Conservation (phyloP, 2,113 vertebrate genomes). For the Apeltes quadracus region DNA sequence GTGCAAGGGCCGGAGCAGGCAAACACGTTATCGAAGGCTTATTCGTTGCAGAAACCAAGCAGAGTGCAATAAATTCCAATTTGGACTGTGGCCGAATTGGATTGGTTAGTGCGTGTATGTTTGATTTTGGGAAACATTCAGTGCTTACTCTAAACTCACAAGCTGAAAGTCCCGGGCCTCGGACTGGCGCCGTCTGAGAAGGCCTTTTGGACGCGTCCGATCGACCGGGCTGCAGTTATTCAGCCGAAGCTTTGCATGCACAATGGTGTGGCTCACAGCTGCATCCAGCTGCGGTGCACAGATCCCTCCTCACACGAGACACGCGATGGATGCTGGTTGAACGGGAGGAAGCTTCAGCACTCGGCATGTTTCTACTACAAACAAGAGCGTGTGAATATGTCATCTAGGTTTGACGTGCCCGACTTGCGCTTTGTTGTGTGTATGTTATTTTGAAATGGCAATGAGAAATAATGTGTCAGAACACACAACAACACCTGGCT, state of each 20-base stretch:
- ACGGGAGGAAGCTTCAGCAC: slow-evolving; percentile 11
- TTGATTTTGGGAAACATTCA: slow-evolving; percentile 47
- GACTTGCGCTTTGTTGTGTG: neutral
- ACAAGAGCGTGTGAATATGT: slow-evolving; percentile 38
- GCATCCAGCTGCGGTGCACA: slow-evolving; percentile 14
- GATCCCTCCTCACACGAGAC: slow-evolving; percentile 37
- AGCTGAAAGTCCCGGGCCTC: slow-evolving; percentile 9
- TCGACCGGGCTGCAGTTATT: neutral
- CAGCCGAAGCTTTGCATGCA: slow-evolving; percentile 4
- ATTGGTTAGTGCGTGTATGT: slow-evolving; percentile 55
- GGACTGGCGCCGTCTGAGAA: slow-evolving; percentile 37
- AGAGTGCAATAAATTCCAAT: neutral
- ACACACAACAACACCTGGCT: slow-evolving; percentile 44
- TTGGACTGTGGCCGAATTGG: slow-evolving; percentile 47
- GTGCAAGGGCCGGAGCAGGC: slow-evolving; percentile 29
- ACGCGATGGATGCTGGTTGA: slow-evolving; percentile 23
- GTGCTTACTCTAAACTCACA: slow-evolving; percentile 25
- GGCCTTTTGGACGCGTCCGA: slow-evolving; percentile 20
- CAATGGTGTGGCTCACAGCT: neutral
- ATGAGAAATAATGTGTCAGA: no score
- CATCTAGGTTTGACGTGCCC: neutral
- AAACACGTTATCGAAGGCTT: slow-evolving; percentile 12
- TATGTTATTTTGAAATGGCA: slow-evolving; percentile 3
- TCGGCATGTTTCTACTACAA: slow-evolving; percentile 52
- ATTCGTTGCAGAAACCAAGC: slow-evolving; percentile 1